Percentiles rank a stretch among this genome's conserved stretches.
Conservation (phyloP, 2,113 vertebrate species). For the Rostratula benghalensis region DNA sequence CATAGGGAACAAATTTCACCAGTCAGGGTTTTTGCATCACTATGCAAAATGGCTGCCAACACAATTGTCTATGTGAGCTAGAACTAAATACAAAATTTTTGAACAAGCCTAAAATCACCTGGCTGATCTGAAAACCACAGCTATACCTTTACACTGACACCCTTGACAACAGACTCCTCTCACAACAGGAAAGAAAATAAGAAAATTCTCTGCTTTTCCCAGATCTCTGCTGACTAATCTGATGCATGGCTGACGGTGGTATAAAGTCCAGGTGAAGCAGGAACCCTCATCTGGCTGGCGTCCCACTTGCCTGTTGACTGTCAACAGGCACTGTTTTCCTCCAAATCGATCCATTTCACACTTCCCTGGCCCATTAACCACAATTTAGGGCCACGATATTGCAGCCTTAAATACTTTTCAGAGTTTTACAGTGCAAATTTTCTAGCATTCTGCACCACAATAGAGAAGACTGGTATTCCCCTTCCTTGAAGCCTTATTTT, state of each 20-base stretch:
- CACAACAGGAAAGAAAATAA: not conserved
- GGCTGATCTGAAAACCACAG: not conserved
- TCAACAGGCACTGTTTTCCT: not conserved
- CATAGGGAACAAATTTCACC: not conserved
- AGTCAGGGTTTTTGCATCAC: not conserved
- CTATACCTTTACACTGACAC: not conserved
- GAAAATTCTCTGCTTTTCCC: not conserved
- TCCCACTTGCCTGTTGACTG: not conserved
- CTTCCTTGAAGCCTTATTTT: not conserved
- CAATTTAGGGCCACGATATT: not conserved
- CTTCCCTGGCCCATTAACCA: not conserved
- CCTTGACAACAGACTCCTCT: not conserved
- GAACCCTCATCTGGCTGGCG: accelerated
- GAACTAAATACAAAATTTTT: not conserved
- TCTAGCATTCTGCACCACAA: not conserved
- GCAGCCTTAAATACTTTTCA: not conserved
- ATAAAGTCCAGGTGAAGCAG: not conserved
- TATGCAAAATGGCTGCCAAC: accelerated
- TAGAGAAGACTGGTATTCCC: not conserved
- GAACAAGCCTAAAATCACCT: not conserved
- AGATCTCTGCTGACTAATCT: not conserved
- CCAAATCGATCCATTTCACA: not conserved
- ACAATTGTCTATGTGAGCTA: not conserved
- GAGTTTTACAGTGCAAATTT: not conserved
- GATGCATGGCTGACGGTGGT: not conserved